phyloP scores from a whole-genome alignment of 2,113 vertebrate species.

The Dromas ardeola region DNA sequence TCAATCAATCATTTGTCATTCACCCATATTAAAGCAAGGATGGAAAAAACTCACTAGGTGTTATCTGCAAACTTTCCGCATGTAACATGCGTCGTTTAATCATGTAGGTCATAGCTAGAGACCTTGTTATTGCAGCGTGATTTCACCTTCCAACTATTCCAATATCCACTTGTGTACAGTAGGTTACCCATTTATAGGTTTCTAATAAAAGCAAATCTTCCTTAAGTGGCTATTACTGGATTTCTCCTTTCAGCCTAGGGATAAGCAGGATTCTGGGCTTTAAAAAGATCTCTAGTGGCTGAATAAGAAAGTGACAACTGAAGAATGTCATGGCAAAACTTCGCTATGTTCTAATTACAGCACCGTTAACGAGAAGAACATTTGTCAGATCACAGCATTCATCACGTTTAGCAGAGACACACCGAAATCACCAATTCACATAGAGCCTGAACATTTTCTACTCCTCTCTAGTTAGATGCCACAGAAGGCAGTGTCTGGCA shows the following conservation, averaged over 20 bases:
- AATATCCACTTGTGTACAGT: constrained; percentile 14
- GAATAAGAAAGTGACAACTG: constrained; percentile 47
- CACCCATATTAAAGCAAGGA: neutral
- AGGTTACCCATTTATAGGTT: constrained; percentile 42
- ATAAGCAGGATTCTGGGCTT: constrained; percentile 45
- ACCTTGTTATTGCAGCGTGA: constrained; percentile 10
- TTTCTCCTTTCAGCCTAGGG: constrained; percentile 46
- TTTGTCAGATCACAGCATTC: neutral
- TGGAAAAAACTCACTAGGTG: neutral
- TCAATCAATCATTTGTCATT: neutral
- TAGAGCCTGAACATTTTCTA: rapidly evolving
- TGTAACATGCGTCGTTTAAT: neutral
- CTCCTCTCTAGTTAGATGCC: neutral
- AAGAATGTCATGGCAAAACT: constrained; percentile 8
- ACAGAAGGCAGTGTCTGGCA: neutral
- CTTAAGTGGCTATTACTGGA: constrained; percentile 55
- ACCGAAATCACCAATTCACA: neutral
- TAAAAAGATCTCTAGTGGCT: constrained; percentile 11
- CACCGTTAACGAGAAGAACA: neutral
- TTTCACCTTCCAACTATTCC: constrained; percentile 54
- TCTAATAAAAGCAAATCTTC: constrained; percentile 67
- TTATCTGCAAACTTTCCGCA: neutral
- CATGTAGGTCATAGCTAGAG: neutral
- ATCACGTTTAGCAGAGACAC: neutral
- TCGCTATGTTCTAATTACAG: neutral